A percentile compares a stretch with the other conserved stretches of the same genome.
Evolutionary conservation across 2,113 vertebrate genomes (phyloP).

Genomic region (Hydrolagus affinis): DNA sequence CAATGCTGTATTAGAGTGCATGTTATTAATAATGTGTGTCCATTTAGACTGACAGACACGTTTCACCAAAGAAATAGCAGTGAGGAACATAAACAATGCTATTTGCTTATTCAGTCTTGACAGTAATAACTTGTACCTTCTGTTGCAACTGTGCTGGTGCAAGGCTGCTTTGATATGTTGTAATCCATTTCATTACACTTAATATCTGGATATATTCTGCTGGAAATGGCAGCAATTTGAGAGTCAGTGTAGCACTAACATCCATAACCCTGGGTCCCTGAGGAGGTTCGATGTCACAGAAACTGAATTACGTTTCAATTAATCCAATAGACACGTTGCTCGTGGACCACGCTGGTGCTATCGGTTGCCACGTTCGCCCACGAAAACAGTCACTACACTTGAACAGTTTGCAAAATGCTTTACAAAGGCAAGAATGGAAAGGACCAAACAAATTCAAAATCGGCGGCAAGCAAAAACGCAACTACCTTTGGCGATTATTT

Average conservation of each 20-base stretch:
- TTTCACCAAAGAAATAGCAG: constrained; percentile 21
- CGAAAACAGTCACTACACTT: no score
- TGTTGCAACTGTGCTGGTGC: constrained; percentile 22
- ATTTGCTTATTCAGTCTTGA: constrained; percentile 21
- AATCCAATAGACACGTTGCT: no score
- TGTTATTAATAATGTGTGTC: constrained; percentile 25
- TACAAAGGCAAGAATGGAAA: no score
- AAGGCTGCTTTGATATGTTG: constrained; percentile 17
- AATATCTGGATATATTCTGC: constrained; percentile 24
- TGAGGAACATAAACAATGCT: constrained; percentile 25
- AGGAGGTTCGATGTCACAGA: not conserved
- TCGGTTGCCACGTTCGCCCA: no score
- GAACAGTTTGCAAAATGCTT: no score
- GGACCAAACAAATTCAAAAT: no score
- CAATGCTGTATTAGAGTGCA: constrained; percentile 26
- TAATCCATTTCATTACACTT: constrained; percentile 29
- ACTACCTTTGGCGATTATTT: no score
- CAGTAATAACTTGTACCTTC: constrained; percentile 25
- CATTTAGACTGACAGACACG: not conserved
- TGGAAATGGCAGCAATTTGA: constrained; percentile 2
- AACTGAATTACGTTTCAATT: constrained; percentile 19
- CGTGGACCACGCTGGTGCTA: no score
- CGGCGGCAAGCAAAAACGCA: no score
- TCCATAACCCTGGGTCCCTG: not conserved
- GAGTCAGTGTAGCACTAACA: constrained; percentile 9